Base-by-base conservation (phyloP, 1,140 invertebrate genomes). In the Frieseomelitta varia region DNA sequence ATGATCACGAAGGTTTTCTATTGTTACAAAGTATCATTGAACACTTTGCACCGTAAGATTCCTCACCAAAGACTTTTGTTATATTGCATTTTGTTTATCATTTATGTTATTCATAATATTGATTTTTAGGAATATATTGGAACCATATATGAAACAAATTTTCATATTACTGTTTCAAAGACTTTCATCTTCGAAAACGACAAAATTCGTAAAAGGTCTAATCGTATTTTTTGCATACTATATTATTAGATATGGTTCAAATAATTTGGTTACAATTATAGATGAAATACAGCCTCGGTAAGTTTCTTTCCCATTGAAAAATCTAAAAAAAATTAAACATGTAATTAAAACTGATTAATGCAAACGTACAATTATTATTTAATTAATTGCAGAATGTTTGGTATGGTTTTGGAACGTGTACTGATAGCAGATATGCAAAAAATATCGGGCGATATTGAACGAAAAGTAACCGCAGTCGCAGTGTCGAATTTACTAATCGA, bases 1-100 rank as follows among this genome's bases (percentile, higher is more conserved):
- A 99, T 92, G 99, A 99, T 94, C 98, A 99, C 90, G 98, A 99
- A 95, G 99, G 99, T 51, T 99, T 99, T 93, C 96, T 97, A 92
- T 94, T 99, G 2, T 96, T 99, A 47, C 97, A 99, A 93, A 96
- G 96, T 76, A 96, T 99, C 76, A 95, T 99, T 65, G 96, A 97
- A 92, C 95, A 98, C 92, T 96, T 97, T 89, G 96, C 97, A 81
- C 94, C 94, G 96, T 97, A 95, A 97, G 97, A 95, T 94, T 81
- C 61, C 14, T 53, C 55, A 39, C 55, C 67, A 74, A 88, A 79
- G 77, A 68, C n/a, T 71, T 15, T n/a, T 21, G 71, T 65, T 19
- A 63, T 85, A 39, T 56, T 17, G 65, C 53, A 30, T 30, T 30
- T 30, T 8, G 39, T n/a, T 72, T 24, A 71, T 65, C 3, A 19